These are phyloP conservation scores for Netelia virgata DNA, from an alignment of 2,888 invertebrate genomes.

Conservation along the genomic window DNA sequence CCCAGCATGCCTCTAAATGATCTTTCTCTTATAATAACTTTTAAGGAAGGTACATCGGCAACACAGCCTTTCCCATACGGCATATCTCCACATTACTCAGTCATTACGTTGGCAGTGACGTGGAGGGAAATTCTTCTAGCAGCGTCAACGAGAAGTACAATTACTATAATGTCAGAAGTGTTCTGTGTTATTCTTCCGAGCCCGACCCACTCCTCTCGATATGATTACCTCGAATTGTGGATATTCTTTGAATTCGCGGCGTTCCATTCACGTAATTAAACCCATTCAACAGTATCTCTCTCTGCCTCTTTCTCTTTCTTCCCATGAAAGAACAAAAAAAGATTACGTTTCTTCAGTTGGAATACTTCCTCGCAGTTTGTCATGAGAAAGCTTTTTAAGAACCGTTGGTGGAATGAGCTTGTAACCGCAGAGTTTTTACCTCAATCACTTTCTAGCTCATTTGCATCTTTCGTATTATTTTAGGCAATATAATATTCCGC, in stretches of 20 bases:
- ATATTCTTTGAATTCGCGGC: not conserved
- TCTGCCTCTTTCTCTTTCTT: not conserved
- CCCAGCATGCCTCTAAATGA: not conserved
- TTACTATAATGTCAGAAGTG: not conserved
- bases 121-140: not conserved
- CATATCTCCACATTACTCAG: not conserved
- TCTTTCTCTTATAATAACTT: not conserved
- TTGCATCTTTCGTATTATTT: conserved; percentile 36
- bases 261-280: not conserved
- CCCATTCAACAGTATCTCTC: not conserved
- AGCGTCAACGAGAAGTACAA: not conserved
- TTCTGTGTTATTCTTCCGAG: not conserved
- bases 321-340: not conserved
- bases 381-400: not conserved
- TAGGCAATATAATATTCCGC: conserved; percentile 3
- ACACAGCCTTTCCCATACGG: not conserved
- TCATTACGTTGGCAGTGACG: not conserved
- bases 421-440: not conserved
- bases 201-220: not conserved
- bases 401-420: not conserved
- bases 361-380: not conserved
- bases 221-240: not conserved
- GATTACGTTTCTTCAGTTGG: not conserved
- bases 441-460: not conserved
- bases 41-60: not conserved